These are phyloP conservation scores for Lepus europaeus DNA, from an alignment of 2,113 vertebrate genomes.

Conservation along the genomic window DNA sequence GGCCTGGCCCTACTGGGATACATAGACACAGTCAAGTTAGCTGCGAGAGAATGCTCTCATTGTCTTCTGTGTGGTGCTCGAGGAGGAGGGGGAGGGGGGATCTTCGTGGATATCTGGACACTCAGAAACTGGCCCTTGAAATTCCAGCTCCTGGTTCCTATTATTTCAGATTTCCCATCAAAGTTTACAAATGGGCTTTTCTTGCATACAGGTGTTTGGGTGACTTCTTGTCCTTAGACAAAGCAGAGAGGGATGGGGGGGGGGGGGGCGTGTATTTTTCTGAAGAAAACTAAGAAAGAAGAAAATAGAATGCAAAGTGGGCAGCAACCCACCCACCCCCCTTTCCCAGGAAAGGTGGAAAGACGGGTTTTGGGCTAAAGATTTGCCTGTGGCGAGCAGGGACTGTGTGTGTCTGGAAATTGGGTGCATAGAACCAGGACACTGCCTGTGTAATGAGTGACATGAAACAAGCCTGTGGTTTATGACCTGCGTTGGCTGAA, in stretches of 20 bases:
- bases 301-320: background rate
- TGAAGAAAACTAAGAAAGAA: background rate
- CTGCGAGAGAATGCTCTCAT: background rate
- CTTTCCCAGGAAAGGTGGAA: background rate
- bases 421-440: background rate
- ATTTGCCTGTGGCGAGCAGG: background rate
- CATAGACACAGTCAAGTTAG: background rate
- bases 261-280: background rate
- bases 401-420: accelerated
- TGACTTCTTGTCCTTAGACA: background rate
- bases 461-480: background rate
- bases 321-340: background rate
- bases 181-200: constrained; percentile 14
- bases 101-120: background rate
- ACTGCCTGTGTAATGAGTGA: background rate
- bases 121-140: background rate
- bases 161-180: background rate
- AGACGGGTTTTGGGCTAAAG: background rate
- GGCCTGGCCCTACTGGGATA: background rate
- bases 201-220: background rate
- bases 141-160: background rate
- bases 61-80: background rate
- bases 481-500: background rate
- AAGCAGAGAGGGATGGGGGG: background rate
- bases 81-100: background rate